Evolutionary conservation across 2,113 vertebrate species (phyloP).

Genomic region (Paratilapia polleni): DNA sequence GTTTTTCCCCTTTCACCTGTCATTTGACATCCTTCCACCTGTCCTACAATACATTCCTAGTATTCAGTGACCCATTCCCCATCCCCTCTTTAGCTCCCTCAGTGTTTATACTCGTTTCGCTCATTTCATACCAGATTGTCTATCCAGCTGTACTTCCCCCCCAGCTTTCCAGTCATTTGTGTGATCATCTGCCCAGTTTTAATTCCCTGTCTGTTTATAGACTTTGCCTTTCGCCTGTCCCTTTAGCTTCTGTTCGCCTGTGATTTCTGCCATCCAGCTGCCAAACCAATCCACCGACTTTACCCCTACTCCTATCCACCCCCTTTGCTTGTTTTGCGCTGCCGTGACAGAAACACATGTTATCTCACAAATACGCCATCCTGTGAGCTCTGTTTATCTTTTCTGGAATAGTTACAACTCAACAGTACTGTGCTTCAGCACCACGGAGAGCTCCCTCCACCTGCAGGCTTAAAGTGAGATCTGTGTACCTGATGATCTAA

Average conservation of each 20-base stretch:
- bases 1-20: background rate
- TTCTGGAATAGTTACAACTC: background rate
- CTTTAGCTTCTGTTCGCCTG: background rate
- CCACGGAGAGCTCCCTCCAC: slow-evolving; percentile 23
- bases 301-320: background rate
- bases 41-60: background rate
- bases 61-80: background rate
- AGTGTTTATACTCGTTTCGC: slow-evolving; percentile 4
- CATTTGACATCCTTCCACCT: background rate
- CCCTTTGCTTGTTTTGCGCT: background rate
- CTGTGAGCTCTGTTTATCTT: background rate
- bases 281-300: background rate
- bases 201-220: background rate
- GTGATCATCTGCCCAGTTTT: slow-evolving; percentile 8
- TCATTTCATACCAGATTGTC: background rate
- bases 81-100: background rate
- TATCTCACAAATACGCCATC: background rate
- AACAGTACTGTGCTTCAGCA: slow-evolving; percentile 19
- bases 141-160: background rate
- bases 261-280: background rate
- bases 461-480: background rate
- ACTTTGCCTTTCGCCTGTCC: slow-evolving; percentile 1
- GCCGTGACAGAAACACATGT: background rate
- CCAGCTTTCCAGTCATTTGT: slow-evolving; percentile 12
- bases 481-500: background rate